Evolutionary conservation across 2,888 invertebrate species (phyloP).

Genomic region (Orthonychiurus folsomi): DNA sequence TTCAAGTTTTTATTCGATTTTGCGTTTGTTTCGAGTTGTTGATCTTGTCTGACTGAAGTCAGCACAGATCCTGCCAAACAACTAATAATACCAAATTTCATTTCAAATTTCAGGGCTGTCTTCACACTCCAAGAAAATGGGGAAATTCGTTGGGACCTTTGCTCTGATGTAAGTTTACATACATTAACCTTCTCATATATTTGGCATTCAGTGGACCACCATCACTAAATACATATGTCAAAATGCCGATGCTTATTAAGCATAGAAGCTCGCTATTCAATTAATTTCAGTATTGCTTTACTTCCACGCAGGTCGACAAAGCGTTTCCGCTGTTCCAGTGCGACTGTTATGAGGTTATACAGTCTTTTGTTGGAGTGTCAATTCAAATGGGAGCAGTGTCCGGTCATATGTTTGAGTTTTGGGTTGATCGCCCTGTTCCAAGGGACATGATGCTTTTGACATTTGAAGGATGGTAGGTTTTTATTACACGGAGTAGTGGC

Average conservation of each 20-base stretch:
- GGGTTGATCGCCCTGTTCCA: conserved; percentile 40
- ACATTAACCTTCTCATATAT: conserved; percentile 56
- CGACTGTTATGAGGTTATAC: conserved; percentile 56
- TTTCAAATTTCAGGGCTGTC: conserved; percentile 25
- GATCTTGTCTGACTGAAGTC: neutral
- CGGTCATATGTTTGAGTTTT: conserved; percentile 58
- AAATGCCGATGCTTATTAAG: no score
- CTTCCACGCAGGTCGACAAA: conserved; percentile 46
- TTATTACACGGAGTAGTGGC: conserved; percentile 10
- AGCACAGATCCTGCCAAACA: neutral
- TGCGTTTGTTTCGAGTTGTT: neutral
- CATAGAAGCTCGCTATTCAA: no score
- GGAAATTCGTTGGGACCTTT: conserved; percentile 52
- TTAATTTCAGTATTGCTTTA: no score
- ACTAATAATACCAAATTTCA: neutral
- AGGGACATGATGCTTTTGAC: conserved; percentile 46
- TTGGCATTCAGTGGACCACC: no score
- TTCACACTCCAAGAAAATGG: conserved; percentile 37
- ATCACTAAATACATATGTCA: no score
- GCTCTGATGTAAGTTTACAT: conserved; percentile 45
- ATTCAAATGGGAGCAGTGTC: conserved; percentile 56
- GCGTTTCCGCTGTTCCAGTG: conserved; percentile 55
- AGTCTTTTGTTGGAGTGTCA: conserved; percentile 44
- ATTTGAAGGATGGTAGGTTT: conserved; percentile 54
- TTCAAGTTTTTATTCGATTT: neutral